Percentiles rank a stretch among this genome's conserved stretches.
These are phyloP conservation scores for Hermatobates lingyangjiaoensis DNA, from an alignment of 1,140 invertebrate genomes.

Conservation along the genomic window DNA sequence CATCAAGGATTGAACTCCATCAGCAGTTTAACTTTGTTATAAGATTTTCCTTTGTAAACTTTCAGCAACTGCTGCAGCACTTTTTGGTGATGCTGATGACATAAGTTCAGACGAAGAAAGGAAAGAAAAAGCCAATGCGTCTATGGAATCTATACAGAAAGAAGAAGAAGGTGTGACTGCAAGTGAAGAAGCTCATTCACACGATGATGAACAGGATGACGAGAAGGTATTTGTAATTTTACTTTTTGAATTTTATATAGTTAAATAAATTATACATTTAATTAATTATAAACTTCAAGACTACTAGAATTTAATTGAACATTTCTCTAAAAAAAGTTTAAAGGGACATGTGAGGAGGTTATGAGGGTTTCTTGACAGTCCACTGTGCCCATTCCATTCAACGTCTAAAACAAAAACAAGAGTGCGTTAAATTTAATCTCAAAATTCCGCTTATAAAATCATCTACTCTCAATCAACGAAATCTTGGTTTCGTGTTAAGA, in stretches of 20 bases:
- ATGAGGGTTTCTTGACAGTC: neutral
- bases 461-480: no score
- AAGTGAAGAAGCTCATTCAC: constrained; percentile 11
- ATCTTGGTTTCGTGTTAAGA: no score
- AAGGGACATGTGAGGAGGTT: neutral
- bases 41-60: no score
- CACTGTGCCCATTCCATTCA: no score
- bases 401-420: no score
- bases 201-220: constrained; percentile 17
- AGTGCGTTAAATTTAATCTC: no score
- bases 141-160: constrained; percentile 29
- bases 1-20: no score
- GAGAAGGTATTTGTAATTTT: constrained; percentile 7
- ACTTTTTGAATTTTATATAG: constrained; percentile 10
- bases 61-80: constrained; percentile 50
- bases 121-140: constrained; percentile 25
- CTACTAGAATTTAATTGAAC: no score
- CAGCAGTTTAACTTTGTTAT: no score
- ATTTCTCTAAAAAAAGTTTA: neutral
- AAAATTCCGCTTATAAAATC: no score
- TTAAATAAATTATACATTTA: no score
- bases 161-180: constrained; percentile 22
- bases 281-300: no score
- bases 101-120: constrained; percentile 67
- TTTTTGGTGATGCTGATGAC: constrained; percentile 86